These are phyloP conservation scores for Girardia tigrina DNA, from an alignment of 2,888 invertebrate species.

Conservation along the genomic window DNA sequence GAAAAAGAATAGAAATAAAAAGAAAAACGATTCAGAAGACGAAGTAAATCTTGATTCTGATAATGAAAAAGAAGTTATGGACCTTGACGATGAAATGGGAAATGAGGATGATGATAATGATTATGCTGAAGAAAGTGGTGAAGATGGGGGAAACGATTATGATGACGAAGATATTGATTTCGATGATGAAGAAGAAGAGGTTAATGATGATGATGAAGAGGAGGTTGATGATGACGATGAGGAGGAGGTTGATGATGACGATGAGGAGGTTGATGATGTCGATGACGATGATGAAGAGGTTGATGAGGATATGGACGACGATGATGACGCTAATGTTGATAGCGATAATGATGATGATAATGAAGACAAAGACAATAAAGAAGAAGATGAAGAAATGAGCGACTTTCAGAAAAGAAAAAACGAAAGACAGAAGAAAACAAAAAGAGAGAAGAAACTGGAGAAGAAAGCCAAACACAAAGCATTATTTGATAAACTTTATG, in stretches of 20 bases:
- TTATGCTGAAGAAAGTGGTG: constrained; percentile 38
- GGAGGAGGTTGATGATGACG: constrained; percentile 8
- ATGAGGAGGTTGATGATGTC: constrained; percentile 38
- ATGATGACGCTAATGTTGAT: constrained; percentile 35
- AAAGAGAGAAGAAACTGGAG: constrained; percentile 51
- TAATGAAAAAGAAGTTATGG: too few species aligned
- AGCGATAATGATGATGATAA: constrained; percentile 38
- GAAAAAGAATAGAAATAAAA: too few species aligned
- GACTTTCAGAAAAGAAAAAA: constrained; percentile 38
- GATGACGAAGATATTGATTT: too few species aligned
- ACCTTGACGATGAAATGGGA: constrained; percentile 36
- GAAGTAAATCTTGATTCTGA: too few species aligned
- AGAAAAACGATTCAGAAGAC: too few species aligned
- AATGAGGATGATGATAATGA: constrained; percentile 38
- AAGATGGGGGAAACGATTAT: constrained; percentile 41
- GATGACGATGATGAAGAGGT: constrained; percentile 50
- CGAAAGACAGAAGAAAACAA: constrained; percentile 37
- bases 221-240: constrained; percentile 37
- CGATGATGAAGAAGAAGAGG: too few species aligned
- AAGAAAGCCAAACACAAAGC: constrained; percentile 83
- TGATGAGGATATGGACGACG: constrained; percentile 54
- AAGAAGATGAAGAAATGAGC: constrained; percentile 38
- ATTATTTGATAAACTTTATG: constrained; percentile 84
- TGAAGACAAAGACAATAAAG: constrained; percentile 37
- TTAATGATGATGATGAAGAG: too few species aligned